Evolutionary conservation across 1,140 invertebrate species (phyloP), one percentile per base, ranked within the genome.

Genomic region (Meteorus sp.): DNA sequence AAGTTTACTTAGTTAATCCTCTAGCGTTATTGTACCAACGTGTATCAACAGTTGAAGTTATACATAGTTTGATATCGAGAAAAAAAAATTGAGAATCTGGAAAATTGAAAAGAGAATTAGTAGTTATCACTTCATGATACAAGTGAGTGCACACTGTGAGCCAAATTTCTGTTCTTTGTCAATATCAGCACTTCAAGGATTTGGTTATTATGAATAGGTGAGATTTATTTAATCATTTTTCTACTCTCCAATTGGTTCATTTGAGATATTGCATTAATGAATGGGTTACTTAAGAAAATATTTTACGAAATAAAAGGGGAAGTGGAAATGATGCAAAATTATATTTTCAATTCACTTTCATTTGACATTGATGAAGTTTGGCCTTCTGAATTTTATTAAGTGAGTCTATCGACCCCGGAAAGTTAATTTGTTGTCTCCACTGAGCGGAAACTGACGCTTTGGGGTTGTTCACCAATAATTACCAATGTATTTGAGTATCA

Each of bases 1-100:
- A 61, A 66, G 63, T 13, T 75, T 74, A 76, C 75, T 76, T 74
- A 76, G 75, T 75, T 75, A 73, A 35, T 47, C 22, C 29, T 75
- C 71, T 62, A 73, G 47, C 67, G 71, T 63, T 57, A 61, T 64
- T 41, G 70, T 61, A 60, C 68, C 68, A 65, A 72, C 62, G 65
- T 66, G 62, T 20, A 58, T 56, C 59, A 54, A 63, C 45, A 62
- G 52, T 59, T 60, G 29, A 6, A 6, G 11, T 33, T 33, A 11
- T 7, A 33, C 11, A 33, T 7, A 33, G 29, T 11, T 33, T 6
- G 11, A 33, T 33, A 37, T 5, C n/a, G 22, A 39, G 6, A 53
- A 55, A 43, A 27, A 33, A 55, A 41, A 55, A 39, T 29, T 47
- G 4, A 25, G 2, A 23, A 23, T 47, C 1, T 20, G 27, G n/a